phyloP scores from a whole-genome alignment of 2,113 vertebrate species.

The Shinisaurus crocodilurus region DNA sequence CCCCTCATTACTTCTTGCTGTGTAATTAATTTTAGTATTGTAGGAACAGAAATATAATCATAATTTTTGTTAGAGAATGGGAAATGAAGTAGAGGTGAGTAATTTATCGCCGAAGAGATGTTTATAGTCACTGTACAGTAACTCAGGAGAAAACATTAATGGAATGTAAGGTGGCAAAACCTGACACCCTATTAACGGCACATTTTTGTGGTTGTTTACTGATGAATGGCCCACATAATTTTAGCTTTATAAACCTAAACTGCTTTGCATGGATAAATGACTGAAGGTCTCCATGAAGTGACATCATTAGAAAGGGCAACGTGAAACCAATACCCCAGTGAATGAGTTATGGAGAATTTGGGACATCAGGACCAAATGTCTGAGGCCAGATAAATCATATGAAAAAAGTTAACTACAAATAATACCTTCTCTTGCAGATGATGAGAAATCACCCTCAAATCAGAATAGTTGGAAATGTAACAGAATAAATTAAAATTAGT shows the following conservation, averaged over 20 bases:
- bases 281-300: background rate
- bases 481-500: background rate
- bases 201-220: background rate
- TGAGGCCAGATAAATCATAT: background rate
- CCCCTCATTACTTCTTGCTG: background rate
- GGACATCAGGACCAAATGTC: background rate
- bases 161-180: background rate
- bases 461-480: background rate
- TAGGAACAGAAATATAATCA: background rate
- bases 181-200: constrained; percentile 5
- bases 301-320: constrained; percentile 3
- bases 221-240: background rate
- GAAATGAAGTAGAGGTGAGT: background rate
- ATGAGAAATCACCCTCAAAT: background rate
- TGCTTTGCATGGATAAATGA: background rate
- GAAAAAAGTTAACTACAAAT: background rate
- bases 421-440: background rate
- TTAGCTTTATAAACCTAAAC: background rate
- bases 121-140: background rate
- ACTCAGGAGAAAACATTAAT: background rate
- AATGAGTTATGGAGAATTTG: background rate
- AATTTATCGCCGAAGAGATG: background rate
- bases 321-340: background rate
- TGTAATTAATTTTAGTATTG: background rate
- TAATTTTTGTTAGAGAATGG: background rate